These are phyloP conservation scores for Talpa occidentalis DNA, from an alignment of 2,113 vertebrate species.

Conservation along the genomic window DNA sequence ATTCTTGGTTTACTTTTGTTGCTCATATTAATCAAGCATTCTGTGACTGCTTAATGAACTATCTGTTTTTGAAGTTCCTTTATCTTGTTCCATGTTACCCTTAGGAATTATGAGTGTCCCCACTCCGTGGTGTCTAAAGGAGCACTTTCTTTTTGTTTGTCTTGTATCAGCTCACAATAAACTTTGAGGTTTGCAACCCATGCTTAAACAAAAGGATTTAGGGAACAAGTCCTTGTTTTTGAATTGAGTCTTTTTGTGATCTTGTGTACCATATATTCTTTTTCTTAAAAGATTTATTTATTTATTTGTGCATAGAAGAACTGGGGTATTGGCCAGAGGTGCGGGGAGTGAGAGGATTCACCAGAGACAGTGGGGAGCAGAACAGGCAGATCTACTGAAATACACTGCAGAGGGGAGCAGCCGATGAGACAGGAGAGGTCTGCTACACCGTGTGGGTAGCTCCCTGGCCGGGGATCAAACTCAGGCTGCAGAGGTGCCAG, in stretches of 20 bases:
- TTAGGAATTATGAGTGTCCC: not conserved
- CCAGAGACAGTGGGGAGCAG: too few species aligned
- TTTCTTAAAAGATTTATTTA: too few species aligned
- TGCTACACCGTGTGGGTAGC: too few species aligned
- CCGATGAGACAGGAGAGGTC: too few species aligned
- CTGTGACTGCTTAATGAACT: not conserved
- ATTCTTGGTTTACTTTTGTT: slow-evolving; percentile 30
- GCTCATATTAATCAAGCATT: not conserved
- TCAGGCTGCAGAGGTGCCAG: too few species aligned
- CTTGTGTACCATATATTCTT: not conserved
- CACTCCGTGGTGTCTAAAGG: not conserved
- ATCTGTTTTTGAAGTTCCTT: not conserved
- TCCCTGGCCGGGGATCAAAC: too few species aligned
- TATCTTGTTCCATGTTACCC: not conserved
- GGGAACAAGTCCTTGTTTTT: not conserved
- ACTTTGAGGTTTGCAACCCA: not conserved
- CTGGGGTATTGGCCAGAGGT: too few species aligned
- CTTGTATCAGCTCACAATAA: not conserved
- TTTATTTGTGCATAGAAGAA: too few species aligned
- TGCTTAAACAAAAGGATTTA: not conserved
- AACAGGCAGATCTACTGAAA: too few species aligned
- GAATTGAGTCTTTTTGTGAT: not conserved
- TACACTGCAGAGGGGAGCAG: too few species aligned
- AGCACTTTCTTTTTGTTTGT: slow-evolving; percentile 24
- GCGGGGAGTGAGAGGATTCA: too few species aligned